A percentile compares a stretch with the other conserved stretches of the same genome.
phyloP scores from a whole-genome alignment of 2,113 vertebrate species.

The Rhodinocichla rosea region DNA sequence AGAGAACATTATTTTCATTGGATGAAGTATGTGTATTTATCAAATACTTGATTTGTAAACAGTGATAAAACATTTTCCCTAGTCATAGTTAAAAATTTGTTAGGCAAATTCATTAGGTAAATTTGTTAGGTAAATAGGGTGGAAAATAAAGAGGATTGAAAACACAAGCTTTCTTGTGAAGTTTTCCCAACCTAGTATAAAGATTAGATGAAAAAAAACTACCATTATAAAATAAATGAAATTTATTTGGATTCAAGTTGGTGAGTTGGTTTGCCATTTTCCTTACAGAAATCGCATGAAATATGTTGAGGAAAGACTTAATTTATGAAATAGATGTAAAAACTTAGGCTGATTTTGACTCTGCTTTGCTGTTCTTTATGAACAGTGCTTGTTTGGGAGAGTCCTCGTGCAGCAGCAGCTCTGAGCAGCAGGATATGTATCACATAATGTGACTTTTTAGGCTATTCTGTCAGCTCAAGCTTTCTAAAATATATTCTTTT shows the following conservation, averaged over 20 bases:
- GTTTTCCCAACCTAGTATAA: not conserved
- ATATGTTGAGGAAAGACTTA: not conserved
- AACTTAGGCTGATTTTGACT: not conserved
- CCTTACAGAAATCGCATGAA: not conserved
- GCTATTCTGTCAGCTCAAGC: not conserved
- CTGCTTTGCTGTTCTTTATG: not conserved
- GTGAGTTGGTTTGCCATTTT: not conserved
- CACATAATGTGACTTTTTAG: not conserved
- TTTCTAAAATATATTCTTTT: not conserved
- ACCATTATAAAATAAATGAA: accelerated
- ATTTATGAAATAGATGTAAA: not conserved
- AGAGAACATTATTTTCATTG: not conserved
- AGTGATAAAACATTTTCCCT: not conserved
- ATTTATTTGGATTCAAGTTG: not conserved
- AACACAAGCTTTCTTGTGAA: not conserved
- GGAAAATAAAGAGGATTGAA: not conserved
- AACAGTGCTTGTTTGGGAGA: not conserved
- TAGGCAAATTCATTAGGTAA: not conserved
- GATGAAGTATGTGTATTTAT: not conserved
- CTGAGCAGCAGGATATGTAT: not conserved
- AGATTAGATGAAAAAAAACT: not conserved
- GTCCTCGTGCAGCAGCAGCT: not conserved
- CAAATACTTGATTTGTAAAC: not conserved
- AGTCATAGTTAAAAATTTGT: not conserved
- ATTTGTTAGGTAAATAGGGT: not conserved